A percentile compares a stretch with the other conserved stretches of the same genome.
These are phyloP conservation scores for Gymnocypris eckloni DNA, from an alignment of 2,797 vertebrate species.

Conservation along the genomic window DNA sequence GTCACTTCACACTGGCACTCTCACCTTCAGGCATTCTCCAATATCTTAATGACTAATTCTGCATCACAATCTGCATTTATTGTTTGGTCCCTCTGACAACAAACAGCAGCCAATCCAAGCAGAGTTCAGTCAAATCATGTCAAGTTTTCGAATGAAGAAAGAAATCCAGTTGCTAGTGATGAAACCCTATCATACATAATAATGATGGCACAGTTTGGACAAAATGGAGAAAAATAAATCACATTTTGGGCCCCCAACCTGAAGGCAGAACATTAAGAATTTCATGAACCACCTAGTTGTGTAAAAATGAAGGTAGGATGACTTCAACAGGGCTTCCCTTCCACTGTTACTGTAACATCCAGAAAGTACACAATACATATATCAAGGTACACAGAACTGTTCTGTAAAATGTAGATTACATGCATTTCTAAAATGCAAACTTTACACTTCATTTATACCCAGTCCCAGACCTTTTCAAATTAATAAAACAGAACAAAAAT, in stretches of 20 bases:
- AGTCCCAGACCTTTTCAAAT: slow-evolving; percentile 66
- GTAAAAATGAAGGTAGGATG: slow-evolving; percentile 57
- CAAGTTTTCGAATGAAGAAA: slow-evolving; percentile 27
- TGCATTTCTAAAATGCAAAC: slow-evolving; percentile 88
- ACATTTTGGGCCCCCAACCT: slow-evolving; percentile 62
- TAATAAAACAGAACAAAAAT: slow-evolving; percentile 63
- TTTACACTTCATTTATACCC: slow-evolving; percentile 70
- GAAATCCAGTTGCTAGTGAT: slow-evolving; percentile 71
- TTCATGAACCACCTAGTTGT: slow-evolving; percentile 56
- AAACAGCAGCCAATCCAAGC: slow-evolving; percentile 70
- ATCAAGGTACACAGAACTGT: slow-evolving; percentile 78
- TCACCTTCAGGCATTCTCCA: slow-evolving; percentile 59
- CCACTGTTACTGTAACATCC: slow-evolving; percentile 75
- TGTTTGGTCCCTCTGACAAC: slow-evolving; percentile 77
- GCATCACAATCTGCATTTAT: slow-evolving; percentile 60
- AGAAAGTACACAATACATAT: slow-evolving; percentile 67
- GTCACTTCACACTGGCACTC: slow-evolving; percentile 58
- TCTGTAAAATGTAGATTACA: slow-evolving; percentile 79
- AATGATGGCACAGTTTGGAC: slow-evolving; percentile 77
- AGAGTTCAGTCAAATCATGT: slow-evolving; percentile 65
- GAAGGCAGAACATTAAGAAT: slow-evolving; percentile 61
- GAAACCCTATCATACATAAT: slow-evolving; percentile 63
- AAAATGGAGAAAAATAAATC: slow-evolving; percentile 61
- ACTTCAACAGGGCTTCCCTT: slow-evolving; percentile 57
- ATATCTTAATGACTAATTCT: slow-evolving; percentile 67